These are phyloP conservation scores for Ctena decussata DNA, from an alignment of 2,888 invertebrate genomes.

Conservation along the genomic window DNA sequence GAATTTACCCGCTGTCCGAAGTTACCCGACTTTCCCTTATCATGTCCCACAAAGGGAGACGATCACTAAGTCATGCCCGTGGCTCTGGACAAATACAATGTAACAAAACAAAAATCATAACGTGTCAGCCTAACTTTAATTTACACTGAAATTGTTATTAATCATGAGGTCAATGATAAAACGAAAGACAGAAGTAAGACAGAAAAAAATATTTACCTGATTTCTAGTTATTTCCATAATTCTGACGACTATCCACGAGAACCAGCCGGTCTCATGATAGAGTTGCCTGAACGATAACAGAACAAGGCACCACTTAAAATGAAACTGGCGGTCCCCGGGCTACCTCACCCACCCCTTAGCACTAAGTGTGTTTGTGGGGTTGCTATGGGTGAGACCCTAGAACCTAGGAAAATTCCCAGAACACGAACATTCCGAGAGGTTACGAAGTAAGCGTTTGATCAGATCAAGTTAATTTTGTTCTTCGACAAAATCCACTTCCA, in stretches of 20 bases:
- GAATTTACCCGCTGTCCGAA: too few relatives aligned
- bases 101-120: too few relatives aligned
- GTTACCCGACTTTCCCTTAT: too few relatives aligned
- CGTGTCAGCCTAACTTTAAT: too few relatives aligned
- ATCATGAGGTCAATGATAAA: too few relatives aligned
- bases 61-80: too few relatives aligned
- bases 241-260: neutral
- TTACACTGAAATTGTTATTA: too few relatives aligned
- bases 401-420: neutral
- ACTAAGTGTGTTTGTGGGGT: neutral
- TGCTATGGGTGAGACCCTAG: slow-evolving; percentile 10
- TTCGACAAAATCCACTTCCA: slow-evolving; percentile 14
- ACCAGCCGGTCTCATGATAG: neutral
- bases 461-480: neutral
- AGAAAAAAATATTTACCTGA: too few relatives aligned
- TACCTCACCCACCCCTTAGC: slow-evolving; percentile 14
- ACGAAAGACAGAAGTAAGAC: too few relatives aligned
- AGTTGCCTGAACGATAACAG: neutral
- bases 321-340: slow-evolving; percentile 8
- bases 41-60: too few relatives aligned
- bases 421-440: slow-evolving; percentile 14
- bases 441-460: neutral
- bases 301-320: slow-evolving; percentile 1
- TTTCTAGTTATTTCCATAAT: too few relatives aligned
- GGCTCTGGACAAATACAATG: too few relatives aligned